Evolutionary conservation across 2,113 vertebrate genomes (phyloP).

Genomic region (Corydoras sp.): DNA sequence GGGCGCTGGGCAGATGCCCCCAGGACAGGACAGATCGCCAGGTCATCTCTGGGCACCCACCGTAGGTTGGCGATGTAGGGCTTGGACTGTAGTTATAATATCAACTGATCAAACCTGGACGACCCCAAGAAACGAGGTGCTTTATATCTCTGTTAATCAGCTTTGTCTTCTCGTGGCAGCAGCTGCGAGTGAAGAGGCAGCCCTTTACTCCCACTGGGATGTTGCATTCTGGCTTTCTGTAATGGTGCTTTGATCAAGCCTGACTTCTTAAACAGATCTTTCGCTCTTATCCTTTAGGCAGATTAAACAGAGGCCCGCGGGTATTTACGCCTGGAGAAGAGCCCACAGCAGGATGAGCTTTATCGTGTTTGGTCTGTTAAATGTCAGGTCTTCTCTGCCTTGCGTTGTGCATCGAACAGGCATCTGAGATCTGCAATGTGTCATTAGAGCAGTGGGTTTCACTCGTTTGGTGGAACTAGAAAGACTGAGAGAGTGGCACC

Average conservation of each 20-base stretch:
- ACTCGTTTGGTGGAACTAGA: neutral
- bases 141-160: conserved; percentile 12
- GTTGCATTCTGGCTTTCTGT: neutral
- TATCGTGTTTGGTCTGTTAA: conserved; percentile 50
- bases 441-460: conserved; percentile 23
- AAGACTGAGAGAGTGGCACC: neutral
- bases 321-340: conserved; percentile 30
- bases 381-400: conserved; percentile 55
- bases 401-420: conserved; percentile 37
- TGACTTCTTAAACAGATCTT: conserved; percentile 35
- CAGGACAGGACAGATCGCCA: too few relatives aligned
- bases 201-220: neutral
- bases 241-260: conserved; percentile 11
- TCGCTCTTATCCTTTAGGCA: conserved; percentile 38
- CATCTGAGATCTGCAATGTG: conserved; percentile 50
- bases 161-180: conserved; percentile 19
- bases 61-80: too few relatives aligned
- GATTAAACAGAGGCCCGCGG: conserved; percentile 40
- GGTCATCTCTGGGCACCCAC: too few relatives aligned
- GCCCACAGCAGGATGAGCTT: conserved; percentile 43
- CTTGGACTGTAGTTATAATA: too few relatives aligned
- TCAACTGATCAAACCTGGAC: neutral
- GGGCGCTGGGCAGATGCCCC: too few relatives aligned
- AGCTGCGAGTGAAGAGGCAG: neutral
- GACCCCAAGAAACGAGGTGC: neutral